Evolutionary conservation across 2,797 vertebrate species (phyloP), one percentile per base, ranked within the genome.

Genomic region (Iguana delicatissima): DNA sequence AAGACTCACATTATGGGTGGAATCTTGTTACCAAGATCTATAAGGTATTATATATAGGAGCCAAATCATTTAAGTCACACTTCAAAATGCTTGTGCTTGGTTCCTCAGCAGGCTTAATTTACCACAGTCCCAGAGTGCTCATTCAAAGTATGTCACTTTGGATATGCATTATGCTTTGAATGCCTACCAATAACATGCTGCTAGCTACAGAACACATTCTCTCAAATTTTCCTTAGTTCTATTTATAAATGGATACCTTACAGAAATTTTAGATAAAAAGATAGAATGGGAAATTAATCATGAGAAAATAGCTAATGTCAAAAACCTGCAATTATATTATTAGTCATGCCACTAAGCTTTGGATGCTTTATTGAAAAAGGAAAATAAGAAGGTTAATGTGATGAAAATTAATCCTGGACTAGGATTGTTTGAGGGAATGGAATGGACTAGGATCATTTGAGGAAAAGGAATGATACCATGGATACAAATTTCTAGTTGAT

Each of bases 221-320:
- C 80, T 90, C 80, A 64, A 74, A 29, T 93, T 84, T 88, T 81
- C 67, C 80, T 67, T 84, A 16, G 73, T 89, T 85, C 73, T 55
- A 77, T 16, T 92, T 32, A 72, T 72, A 46, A 2, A 82, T 38
- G 46, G 35, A 76, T 69, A 72, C 32, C 50, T 72, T 69, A 46
- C 42, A 82, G 26, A 69, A 83, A 35, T 89, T 55, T 80, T 86
- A 67, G 77, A 82, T 50, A 77, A 59, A 86, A 72, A 22, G 4
- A 80, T 24, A 42, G 46, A 29, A 35, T 57, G 26, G 52, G 83
- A 90, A 77, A 89, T 87, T 84, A 87, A 89, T 90, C 91, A 86
- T 90, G 87, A 88, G 87, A 90, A 95, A 91, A 90, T 72, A 52
- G 86, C 59, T n/a, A 84, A 73, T 92, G 77, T 57, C 69, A 92